Evolutionary conservation across 2,797 vertebrate genomes (phyloP).

Genomic region (Mycteria americana): DNA sequence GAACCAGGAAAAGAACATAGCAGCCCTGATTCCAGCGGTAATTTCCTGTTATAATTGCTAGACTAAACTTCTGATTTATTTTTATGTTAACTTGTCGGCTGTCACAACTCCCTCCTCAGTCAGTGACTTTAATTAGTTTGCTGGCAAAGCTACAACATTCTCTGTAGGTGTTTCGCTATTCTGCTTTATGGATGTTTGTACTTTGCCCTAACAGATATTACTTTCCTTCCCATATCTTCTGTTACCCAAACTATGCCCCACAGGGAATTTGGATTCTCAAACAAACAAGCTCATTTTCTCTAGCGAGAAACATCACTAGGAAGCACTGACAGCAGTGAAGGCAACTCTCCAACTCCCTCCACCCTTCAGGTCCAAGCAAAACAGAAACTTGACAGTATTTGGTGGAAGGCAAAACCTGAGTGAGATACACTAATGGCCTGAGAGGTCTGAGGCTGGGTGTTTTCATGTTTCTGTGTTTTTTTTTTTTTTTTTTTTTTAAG

Average conservation of each 20-base stretch:
- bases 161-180: slow-evolving; percentile 40
- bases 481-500: not conserved
- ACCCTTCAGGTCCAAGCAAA: slow-evolving; percentile 21
- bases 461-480: not conserved
- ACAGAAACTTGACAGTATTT: not conserved
- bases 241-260: slow-evolving; percentile 17
- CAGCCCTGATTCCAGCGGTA: not conserved
- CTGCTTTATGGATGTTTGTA: slow-evolving; percentile 25
- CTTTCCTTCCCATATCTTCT: slow-evolving; percentile 32
- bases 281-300: slow-evolving; percentile 44
- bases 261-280: slow-evolving; percentile 17
- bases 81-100: slow-evolving; percentile 36
- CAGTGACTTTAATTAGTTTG: slow-evolving; percentile 27
- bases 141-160: not conserved
- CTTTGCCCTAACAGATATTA: not conserved
- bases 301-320: slow-evolving; percentile 24
- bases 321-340: slow-evolving; percentile 17
- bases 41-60: slow-evolving; percentile 44
- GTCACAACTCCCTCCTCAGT: not conserved
- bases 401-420: not conserved
- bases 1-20: not conserved
- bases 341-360: slow-evolving; percentile 12
- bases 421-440: not conserved
- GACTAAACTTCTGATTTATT: slow-evolving; percentile 46
- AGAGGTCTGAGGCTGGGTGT: not conserved